Conservation (phyloP, 2,888 invertebrate species). For the Carcina quercana region DNA sequence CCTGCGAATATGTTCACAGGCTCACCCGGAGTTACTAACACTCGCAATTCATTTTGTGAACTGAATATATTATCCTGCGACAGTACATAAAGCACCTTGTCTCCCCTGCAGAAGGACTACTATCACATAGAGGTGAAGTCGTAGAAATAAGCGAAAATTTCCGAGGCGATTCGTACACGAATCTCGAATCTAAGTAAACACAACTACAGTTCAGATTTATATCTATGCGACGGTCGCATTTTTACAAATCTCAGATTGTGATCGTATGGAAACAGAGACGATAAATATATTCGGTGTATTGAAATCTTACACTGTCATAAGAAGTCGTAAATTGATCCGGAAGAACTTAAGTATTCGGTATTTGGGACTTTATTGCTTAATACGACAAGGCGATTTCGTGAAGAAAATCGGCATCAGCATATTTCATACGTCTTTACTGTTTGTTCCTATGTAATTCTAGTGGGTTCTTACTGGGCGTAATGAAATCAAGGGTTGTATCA, state of each 20-base stretch:
- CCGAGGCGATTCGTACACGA: constrained; percentile 24
- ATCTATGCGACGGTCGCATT: constrained; percentile 27
- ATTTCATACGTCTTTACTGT: no score
- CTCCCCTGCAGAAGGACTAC: constrained; percentile 36
- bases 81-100: constrained; percentile 53
- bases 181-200: constrained; percentile 37
- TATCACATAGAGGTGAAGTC: constrained; percentile 38
- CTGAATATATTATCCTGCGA: constrained; percentile 63
- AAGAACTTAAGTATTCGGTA: constrained; percentile 40
- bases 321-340: constrained; percentile 51
- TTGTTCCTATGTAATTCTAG: no score
- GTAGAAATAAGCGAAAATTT: constrained; percentile 53
- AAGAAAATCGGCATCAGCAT: no score
- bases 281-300: constrained; percentile 65
- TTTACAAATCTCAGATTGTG: constrained; percentile 61
- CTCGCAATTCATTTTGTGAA: constrained; percentile 73
- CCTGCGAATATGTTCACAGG: constrained; percentile 70
- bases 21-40: constrained; percentile 73
- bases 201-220: constrained; percentile 30
- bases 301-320: constrained; percentile 64
- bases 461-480: no score
- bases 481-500: no score
- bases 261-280: constrained; percentile 54
- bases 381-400: no score
- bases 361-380: no score